These are phyloP conservation scores for Synergus laeviventris DNA, from an alignment of 2,888 invertebrate species.

Conservation along the genomic window DNA sequence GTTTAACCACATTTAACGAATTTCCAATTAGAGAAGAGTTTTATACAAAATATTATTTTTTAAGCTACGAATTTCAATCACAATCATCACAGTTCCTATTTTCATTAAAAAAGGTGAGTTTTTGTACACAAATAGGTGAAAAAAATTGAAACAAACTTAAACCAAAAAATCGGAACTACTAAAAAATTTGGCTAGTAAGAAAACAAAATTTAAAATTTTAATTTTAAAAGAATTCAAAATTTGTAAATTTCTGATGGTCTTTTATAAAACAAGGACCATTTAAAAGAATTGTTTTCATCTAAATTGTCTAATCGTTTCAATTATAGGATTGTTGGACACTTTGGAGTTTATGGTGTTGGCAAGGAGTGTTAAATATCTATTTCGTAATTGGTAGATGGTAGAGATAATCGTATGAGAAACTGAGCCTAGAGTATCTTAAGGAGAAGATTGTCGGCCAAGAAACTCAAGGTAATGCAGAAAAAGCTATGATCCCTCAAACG, in stretches of 20 bases:
- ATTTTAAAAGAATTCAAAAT: too few relatives aligned
- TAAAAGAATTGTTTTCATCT: background rate
- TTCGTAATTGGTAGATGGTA: constrained; percentile 50
- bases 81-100: too few relatives aligned
- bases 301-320: background rate
- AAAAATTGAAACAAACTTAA: too few relatives aligned
- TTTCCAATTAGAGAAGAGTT: background rate
- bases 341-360: background rate
- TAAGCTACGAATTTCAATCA: background rate
- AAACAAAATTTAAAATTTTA: too few relatives aligned
- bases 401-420: constrained; percentile 48
- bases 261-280: background rate
- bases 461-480: constrained; percentile 50
- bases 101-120: too few relatives aligned
- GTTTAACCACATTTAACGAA: background rate
- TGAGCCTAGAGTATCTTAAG: constrained; percentile 41
- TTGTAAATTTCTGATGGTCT: background rate
- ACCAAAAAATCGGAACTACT: too few relatives aligned
- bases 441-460: constrained; percentile 8
- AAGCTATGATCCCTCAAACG: constrained; percentile 48
- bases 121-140: too few relatives aligned
- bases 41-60: background rate
- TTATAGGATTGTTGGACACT: background rate
- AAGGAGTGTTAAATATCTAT: constrained; percentile 44
- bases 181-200: too few relatives aligned